Conservation (phyloP, 2,888 invertebrate genomes). For the Ophion costatus region DNA sequence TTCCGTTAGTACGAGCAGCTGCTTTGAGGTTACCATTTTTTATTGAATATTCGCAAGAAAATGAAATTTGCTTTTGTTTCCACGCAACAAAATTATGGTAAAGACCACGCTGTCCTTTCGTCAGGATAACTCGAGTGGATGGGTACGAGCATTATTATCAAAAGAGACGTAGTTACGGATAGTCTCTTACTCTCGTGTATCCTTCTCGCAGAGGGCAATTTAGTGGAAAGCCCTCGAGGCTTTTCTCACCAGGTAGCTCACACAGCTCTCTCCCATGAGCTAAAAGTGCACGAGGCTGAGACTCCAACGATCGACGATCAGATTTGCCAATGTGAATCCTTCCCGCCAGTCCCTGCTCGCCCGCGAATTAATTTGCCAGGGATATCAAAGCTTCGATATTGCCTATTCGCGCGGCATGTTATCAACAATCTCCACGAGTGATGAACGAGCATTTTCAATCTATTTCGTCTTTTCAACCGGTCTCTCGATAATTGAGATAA, state of each 20-base stretch:
- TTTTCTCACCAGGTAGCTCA: not conserved
- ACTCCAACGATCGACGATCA: not conserved
- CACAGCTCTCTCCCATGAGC: not conserved
- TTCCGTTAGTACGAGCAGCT: no score
- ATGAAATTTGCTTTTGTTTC: not conserved
- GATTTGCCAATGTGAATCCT: not conserved
- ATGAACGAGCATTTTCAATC: conserved; percentile 20
- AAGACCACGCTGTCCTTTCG: not conserved
- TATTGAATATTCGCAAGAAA: not conserved
- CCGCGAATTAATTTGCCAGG: not conserved
- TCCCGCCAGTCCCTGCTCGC: not conserved
- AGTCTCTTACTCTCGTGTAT: not conserved
- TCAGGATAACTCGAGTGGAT: not conserved
- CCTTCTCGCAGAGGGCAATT: not conserved
- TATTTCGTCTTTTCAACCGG: not conserved
- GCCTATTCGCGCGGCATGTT: conserved; percentile 18
- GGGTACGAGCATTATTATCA: not conserved
- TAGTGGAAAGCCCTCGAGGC: not conserved
- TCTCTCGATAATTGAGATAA: conserved; percentile 53
- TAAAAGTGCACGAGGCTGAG: conserved; percentile 10
- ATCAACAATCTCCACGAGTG: conserved; percentile 33
- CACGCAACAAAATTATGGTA: not conserved
- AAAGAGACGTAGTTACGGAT: not conserved
- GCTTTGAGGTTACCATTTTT: not conserved
- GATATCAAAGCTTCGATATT: conserved; percentile 29